Conservation (phyloP, 1,140 invertebrate genomes). For the Tetramorium parvispinum region DNA sequence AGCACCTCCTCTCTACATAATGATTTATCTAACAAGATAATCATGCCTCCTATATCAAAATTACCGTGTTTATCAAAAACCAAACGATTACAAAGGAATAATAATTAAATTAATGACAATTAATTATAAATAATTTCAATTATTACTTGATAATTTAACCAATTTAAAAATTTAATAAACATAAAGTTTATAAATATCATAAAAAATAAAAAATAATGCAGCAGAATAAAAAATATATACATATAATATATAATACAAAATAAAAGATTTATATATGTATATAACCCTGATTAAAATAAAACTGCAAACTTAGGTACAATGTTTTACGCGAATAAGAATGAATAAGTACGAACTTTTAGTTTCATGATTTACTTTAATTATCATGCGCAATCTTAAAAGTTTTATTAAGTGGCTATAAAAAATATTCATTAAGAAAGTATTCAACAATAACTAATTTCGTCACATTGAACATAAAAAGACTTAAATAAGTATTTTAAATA, state of each 20-base stretch:
- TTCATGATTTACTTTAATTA: neutral
- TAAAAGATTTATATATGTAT: neutral
- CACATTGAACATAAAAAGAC: conserved; percentile 10
- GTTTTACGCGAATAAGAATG: neutral
- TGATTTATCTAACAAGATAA: neutral
- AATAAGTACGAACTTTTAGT: neutral
- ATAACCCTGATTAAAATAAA: neutral
- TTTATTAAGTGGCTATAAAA: conserved; percentile 1
- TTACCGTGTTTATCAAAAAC: neutral
- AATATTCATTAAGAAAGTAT: conserved; percentile 9
- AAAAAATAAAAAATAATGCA: neutral
- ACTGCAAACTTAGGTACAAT: neutral
- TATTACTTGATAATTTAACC: neutral
- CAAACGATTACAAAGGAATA: neutral
- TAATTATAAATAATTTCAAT: neutral
- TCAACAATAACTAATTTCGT: neutral
- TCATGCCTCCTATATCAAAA: neutral
- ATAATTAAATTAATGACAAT: neutral
- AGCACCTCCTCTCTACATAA: neutral
- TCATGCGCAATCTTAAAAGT: neutral
- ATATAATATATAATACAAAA: neutral
- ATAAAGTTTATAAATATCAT: neutral
- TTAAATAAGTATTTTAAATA: conserved; percentile 23
- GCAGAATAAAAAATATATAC: neutral
- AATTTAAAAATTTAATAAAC: neutral